Percentiles rank a stretch among this genome's conserved stretches.
phyloP scores from a whole-genome alignment of 2,888 invertebrate genomes.

The Branchellion lobata region DNA sequence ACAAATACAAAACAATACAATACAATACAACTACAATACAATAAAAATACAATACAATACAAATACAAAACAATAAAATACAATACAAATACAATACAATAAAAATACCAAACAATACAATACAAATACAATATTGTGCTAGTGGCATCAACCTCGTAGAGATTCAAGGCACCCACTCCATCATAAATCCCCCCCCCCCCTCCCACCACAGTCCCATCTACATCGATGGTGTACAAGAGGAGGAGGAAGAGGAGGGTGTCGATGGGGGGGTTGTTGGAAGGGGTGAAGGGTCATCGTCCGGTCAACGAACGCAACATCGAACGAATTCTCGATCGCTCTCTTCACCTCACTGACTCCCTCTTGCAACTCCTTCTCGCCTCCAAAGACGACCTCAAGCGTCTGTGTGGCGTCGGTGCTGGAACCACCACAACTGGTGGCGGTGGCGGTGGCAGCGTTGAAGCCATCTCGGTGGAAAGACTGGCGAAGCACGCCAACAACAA shows the following conservation, averaged over 20 bases:
- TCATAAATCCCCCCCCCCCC: not conserved
- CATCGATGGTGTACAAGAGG: not conserved
- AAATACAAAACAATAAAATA: too few species aligned
- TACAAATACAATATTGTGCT: too few species aligned
- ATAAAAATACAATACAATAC: too few species aligned
- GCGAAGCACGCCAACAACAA: constrained; percentile 30
- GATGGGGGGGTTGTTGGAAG: not conserved
- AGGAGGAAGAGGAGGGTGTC: constrained; percentile 22
- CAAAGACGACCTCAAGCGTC: constrained; percentile 44
- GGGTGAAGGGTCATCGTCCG: constrained; percentile 11
- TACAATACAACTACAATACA: too few species aligned
- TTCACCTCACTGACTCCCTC: constrained; percentile 30
- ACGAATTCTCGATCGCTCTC: constrained; percentile 26
- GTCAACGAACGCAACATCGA: constrained; percentile 45
- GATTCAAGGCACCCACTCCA: not conserved
- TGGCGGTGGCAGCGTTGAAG: not conserved
- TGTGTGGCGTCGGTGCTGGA: constrained; percentile 31
- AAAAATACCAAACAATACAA: too few species aligned
- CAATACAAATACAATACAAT: too few species aligned
- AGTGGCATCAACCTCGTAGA: too few species aligned
- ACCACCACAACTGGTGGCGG: not conserved
- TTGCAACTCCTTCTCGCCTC: constrained; percentile 33
- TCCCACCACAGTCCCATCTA: not conserved
- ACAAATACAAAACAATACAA: too few species aligned
- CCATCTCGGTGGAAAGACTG: not conserved